These are phyloP conservation scores for Serinus canaria DNA, from an alignment of 2,113 vertebrate genomes.

Conservation along the genomic window DNA sequence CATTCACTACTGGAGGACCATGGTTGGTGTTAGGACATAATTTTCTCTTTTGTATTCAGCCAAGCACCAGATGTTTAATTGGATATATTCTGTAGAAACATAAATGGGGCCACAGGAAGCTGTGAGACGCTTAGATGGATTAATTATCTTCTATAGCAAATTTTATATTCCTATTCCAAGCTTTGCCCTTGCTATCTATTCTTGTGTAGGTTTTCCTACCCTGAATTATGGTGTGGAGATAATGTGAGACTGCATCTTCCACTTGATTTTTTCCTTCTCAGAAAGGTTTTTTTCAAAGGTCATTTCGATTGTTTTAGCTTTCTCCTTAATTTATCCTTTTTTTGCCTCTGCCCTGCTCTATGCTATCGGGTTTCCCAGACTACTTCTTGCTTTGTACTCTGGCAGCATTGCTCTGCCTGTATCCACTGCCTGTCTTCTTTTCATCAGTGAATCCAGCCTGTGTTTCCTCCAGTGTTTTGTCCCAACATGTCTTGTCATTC, in stretches of 20 bases:
- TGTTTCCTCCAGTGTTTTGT: conserved; percentile 14
- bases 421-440: not conserved
- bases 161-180: not conserved
- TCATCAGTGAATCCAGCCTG: not conserved
- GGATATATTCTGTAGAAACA: not conserved
- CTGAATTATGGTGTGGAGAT: accelerated
- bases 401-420: accelerated
- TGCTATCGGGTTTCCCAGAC: not conserved
- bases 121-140: not conserved
- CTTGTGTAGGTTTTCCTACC: not conserved
- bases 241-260: not conserved
- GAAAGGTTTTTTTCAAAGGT: not conserved
- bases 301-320: not conserved
- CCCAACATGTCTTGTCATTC: not conserved
- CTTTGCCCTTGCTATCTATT: not conserved
- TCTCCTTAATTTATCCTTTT: not conserved
- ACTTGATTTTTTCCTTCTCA: not conserved
- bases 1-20: not conserved
- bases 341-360: not conserved
- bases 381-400: not conserved
- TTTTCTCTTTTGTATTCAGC: not conserved
- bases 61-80: not conserved
- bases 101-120: not conserved
- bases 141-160: not conserved
- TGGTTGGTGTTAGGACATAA: not conserved